These are phyloP conservation scores for Agelastica alni DNA, from an alignment of 2,888 invertebrate species.

Conservation along the genomic window DNA sequence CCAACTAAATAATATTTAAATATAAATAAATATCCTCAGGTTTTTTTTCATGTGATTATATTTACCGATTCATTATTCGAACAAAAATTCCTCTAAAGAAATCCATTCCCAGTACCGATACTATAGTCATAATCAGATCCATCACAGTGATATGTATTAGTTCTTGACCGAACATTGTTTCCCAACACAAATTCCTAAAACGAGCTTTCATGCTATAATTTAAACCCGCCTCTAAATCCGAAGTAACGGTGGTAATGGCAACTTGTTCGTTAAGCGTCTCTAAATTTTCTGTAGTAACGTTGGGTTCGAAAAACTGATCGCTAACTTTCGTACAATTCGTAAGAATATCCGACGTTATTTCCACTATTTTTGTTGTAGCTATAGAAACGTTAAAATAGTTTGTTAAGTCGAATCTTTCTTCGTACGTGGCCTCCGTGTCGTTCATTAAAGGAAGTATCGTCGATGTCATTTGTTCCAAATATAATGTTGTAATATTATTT, in stretches of 20 bases:
- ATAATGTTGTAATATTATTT: slow-evolving; percentile 3
- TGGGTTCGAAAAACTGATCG: slow-evolving; percentile 7
- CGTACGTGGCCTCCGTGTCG: slow-evolving; percentile 20
- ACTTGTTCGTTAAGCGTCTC: too few species aligned
- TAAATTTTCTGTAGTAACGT: slow-evolving; percentile 19
- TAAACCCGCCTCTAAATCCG: slow-evolving; percentile 28
- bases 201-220: slow-evolving; percentile 42
- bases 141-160: slow-evolving; percentile 92
- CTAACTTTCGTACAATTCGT: neutral
- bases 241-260: too few species aligned
- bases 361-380: neutral
- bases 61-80: slow-evolving; percentile 77
- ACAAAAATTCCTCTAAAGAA: slow-evolving; percentile 92
- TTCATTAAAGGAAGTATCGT: slow-evolving; percentile 13
- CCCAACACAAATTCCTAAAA: slow-evolving; percentile 82
- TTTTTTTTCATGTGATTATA: too few species aligned
- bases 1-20: too few species aligned
- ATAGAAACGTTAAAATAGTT: neutral
- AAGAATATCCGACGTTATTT: neutral
- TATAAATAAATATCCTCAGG: too few species aligned
- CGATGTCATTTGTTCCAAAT: slow-evolving; percentile 18
- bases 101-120: slow-evolving; percentile 83
- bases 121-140: slow-evolving; percentile 87
- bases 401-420: slow-evolving; percentile 32
- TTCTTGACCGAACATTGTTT: slow-evolving; percentile 97